Evolutionary conservation across 2,113 vertebrate genomes (phyloP), one percentile per base, ranked within the genome.

Genomic region (Clinocottus analis): DNA sequence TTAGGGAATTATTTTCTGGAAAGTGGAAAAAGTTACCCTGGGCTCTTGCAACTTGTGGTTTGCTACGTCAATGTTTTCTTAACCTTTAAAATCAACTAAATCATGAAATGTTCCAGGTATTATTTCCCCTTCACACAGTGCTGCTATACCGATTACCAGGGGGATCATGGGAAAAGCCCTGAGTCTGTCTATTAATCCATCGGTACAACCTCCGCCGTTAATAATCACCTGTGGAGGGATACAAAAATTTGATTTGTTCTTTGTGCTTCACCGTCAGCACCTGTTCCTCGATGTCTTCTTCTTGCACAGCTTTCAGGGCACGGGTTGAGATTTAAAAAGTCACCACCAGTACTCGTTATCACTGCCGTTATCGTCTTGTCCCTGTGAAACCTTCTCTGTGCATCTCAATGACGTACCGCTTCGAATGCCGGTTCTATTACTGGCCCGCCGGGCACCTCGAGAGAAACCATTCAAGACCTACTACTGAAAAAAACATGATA

Each of bases 401-500:
- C 43, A 14, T 23, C 33, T 71, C 31, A 8, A 37, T 45, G 14
- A 66, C 10, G 12, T 13, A 21, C 2, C n/a, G 9, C 37, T 66
- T 72, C 10, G 0, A 5, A 77, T 82, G 67, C 33, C 63, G 51
- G 17, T 2, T 70, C 31, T 21, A 12, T 45, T 43, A 13, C 55
- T 29, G 73, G 39, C 49, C 16, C 13, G 14, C 53, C 3, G 55
- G 31, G 23, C 16, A 12, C 27, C 7, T 27, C 16, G 27, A 60
- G 43, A 66, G 27, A 72, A 19, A 0, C 33, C 51, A n/a, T 33
- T 83, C 55, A 76, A 66, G 35, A 66, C 35, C 70, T 41, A 62
- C 37, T 5, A 45, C 21, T 23, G 72, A 69, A 58, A 75, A 69
- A 58, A 75, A 90, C 23, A n/a, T 27, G 79, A 85, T 53, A 45